Base-by-base conservation (phyloP, 2,113 vertebrate genomes). In the Montifringilla adamsi region DNA sequence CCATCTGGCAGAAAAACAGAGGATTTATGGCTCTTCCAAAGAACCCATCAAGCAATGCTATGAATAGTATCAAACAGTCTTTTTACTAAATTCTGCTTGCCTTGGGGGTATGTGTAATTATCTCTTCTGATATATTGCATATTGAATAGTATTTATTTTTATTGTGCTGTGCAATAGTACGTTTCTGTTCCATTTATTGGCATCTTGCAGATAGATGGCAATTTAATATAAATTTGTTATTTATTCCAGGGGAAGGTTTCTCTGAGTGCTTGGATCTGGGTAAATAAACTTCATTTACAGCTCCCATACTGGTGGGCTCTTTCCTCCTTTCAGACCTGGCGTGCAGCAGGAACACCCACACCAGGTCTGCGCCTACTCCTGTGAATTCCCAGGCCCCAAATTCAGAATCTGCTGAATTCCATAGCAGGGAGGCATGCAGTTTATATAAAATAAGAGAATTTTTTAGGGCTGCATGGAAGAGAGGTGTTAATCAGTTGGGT, bases 61-160 rank as follows among this genome's bases (percentile, higher is more conserved):
- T 81, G 77, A 93, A 79, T 86, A 92, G 77, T 92, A 93, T 50
- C 63, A 80, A 86, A 89, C 53, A 60, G 35, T 53, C 59, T 74
- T 64, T 82, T 90, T 87, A 28, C 62, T 68, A 79, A 90, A 90
- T 95, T 91, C 89, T 93, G 17, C 55, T 96, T 96, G 87, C 87
- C 56, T 90, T 62, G 47, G 62, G 41, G 43, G 8, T 92, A 55
- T 84, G 30, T 66, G 73, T 74, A 95, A 74, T 97, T 88, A 95
- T 95, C 75, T 94, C 37, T 75, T 90, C 63, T 43, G 49, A 75
- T 95, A 41, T 64, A 94, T 76, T 67, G 35, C 47, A 70, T 90
- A 93, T 95, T 94, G 92, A 90, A 67, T 94, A 87, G 19, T 95
- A 87, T 94, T 93, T 95, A 83, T 80, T 93, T 82, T 87, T 92